Conservation (phyloP, 2,113 vertebrate species). For the Nasalis larvatus region DNA sequence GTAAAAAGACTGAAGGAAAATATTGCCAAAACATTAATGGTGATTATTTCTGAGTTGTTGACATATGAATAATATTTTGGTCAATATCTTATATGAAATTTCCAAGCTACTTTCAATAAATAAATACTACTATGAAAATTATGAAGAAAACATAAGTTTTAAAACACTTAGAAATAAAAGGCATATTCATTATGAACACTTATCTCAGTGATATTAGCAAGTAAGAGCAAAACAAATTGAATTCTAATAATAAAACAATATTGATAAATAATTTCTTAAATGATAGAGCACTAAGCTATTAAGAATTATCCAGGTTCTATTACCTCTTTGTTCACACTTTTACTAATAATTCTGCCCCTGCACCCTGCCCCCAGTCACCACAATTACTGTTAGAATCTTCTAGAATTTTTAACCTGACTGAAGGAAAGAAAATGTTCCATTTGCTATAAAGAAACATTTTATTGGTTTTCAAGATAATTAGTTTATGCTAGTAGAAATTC, state of each 20-base stretch:
- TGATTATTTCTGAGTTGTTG: not conserved
- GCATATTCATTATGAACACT: not conserved
- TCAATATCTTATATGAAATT: not conserved
- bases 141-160: not conserved
- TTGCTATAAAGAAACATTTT: not conserved
- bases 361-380: too few relatives aligned
- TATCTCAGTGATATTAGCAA: not conserved
- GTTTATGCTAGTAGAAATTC: not conserved
- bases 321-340: not conserved
- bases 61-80: not conserved
- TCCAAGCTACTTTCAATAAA: not conserved
- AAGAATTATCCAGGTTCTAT: not conserved
- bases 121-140: not conserved
- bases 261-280: not conserved
- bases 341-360: not conserved
- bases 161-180: not conserved
- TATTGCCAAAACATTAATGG: not conserved
- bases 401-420: not conserved
- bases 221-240: not conserved
- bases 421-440: not conserved
- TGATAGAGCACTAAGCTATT: not conserved
- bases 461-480: not conserved
- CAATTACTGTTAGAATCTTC: not conserved
- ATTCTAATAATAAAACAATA: not conserved
- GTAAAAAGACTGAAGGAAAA: not conserved